A percentile compares a stretch with the other conserved stretches of the same genome.
These are phyloP conservation scores for Saxicola maurus DNA, from an alignment of 2,797 vertebrate species.

Conservation along the genomic window DNA sequence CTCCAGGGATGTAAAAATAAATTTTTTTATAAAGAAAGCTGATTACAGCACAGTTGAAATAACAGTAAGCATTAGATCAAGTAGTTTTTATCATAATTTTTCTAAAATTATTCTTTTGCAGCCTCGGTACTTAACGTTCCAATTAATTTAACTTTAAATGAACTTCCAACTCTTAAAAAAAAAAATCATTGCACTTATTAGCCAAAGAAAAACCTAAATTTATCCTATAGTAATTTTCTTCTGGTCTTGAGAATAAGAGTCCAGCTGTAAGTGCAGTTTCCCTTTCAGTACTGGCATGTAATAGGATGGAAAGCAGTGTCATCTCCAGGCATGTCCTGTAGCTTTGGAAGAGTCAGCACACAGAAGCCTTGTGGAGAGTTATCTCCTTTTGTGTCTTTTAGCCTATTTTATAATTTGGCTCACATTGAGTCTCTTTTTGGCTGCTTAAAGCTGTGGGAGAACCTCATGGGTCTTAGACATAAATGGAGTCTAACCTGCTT, in stretches of 20 bases:
- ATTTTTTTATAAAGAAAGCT: neutral
- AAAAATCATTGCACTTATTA: neutral
- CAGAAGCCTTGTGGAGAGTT: neutral
- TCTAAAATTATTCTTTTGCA: neutral
- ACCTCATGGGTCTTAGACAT: neutral
- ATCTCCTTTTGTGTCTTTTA: neutral
- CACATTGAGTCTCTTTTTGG: neutral
- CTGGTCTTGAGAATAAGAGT: neutral
- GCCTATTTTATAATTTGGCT: neutral
- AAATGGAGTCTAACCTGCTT: neutral
- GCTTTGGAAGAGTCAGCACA: neutral
- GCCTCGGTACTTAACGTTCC: neutral
- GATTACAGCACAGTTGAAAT: neutral
- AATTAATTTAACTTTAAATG: neutral
- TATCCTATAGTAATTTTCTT: neutral
- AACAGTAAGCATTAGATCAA: neutral
- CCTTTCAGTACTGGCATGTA: neutral
- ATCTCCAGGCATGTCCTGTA: neutral
- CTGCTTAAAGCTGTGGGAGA: neutral
- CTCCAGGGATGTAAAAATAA: neutral
- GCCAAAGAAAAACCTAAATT: neutral
- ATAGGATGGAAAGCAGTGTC: neutral
- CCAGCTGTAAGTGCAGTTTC: neutral
- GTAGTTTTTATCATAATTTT: neutral
- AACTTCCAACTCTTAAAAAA: neutral